These are phyloP conservation scores for Meloidogyne exigua DNA, from an alignment of 1,140 invertebrate genomes.

Conservation along the genomic window DNA sequence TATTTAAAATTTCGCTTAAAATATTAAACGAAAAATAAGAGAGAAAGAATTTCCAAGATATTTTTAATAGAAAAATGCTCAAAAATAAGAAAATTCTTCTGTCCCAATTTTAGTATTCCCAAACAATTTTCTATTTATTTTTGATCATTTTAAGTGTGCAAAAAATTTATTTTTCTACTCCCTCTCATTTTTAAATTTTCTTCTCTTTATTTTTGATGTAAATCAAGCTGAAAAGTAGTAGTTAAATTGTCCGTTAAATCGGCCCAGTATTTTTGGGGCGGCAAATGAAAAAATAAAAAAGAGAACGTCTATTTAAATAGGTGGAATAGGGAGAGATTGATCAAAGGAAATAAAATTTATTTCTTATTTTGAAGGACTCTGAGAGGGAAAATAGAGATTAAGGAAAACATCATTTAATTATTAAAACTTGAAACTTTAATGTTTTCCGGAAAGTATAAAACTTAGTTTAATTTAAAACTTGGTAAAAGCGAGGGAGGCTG, in stretches of 20 bases:
- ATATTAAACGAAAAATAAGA: too few species aligned
- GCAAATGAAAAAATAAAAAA: not conserved
- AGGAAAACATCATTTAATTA: not conserved
- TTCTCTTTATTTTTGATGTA: not conserved
- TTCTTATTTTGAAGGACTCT: not conserved
- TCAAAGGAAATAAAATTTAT: not conserved
- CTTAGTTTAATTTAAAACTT: too few species aligned
- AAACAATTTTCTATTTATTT: conserved; percentile 2
- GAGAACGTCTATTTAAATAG: not conserved
- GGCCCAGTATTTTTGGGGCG: not conserved
- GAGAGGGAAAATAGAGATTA: not conserved
- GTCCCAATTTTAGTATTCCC: not conserved
- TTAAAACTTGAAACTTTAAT: too few species aligned
- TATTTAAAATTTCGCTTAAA: too few species aligned
- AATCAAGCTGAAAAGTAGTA: conserved; percentile 5
- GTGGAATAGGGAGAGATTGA: not conserved
- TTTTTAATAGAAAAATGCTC: not conserved
- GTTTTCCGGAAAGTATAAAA: too few species aligned
- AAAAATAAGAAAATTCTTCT: not conserved
- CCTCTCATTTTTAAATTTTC: not conserved
- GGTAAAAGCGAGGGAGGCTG: too few species aligned
- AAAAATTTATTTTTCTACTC: not conserved
- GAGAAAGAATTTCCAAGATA: too few species aligned
- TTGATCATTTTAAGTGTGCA: not conserved
- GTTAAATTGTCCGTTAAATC: conserved; percentile 2